phyloP scores from a whole-genome alignment of 2,888 invertebrate species.

The Nephrotoma guestfalica region DNA sequence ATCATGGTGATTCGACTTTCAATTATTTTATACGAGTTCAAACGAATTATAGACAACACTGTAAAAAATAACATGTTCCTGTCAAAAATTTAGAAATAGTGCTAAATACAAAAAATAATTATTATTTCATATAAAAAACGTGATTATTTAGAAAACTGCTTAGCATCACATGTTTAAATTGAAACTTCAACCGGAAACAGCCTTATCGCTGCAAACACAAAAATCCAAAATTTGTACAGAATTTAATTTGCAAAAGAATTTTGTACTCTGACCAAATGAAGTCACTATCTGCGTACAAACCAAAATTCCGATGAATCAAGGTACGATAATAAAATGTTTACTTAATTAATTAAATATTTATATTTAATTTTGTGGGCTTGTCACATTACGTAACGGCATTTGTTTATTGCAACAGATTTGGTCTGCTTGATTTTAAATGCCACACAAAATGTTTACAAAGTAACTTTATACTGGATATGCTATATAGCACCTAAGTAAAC shows the following conservation, averaged over 20 bases:
- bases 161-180: not conserved
- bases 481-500: not conserved
- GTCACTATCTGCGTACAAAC: not conserved
- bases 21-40: too few species aligned
- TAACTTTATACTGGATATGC: not conserved
- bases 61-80: too few species aligned
- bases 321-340: not conserved
- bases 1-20: not conserved
- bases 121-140: too few species aligned
- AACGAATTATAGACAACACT: too few species aligned
- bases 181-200: not conserved
- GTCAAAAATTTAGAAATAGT: too few species aligned
- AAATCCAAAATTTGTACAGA: not conserved
- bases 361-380: not conserved
- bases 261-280: not conserved
- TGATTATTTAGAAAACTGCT: too few species aligned
- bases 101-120: too few species aligned
- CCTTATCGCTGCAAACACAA: not conserved
- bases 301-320: not conserved
- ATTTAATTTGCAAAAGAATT: not conserved
- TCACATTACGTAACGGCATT: not conserved
- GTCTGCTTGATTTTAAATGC: not conserved
- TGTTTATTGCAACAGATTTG: not conserved
- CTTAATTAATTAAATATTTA: not conserved
- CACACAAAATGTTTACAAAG: not conserved